Conservation (phyloP, 1,140 invertebrate genomes). For the Papilio helenus region DNA sequence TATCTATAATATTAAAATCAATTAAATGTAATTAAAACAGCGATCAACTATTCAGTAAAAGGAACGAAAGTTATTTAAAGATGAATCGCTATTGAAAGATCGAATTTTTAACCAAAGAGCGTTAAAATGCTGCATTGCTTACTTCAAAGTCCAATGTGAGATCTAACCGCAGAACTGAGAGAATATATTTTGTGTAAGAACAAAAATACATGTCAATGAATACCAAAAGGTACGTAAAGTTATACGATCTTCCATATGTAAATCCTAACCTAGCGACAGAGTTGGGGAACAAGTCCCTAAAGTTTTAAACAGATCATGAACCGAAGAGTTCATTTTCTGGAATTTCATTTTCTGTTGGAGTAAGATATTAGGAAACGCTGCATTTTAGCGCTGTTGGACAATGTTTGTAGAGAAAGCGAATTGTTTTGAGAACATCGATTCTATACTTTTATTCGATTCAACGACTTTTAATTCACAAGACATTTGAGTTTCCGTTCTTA, state of each 20-base stretch:
- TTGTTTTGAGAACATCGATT: conserved; percentile 10
- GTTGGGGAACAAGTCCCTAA: not conserved
- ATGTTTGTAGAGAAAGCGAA: conserved; percentile 1
- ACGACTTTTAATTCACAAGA: not conserved
- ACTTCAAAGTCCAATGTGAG: not conserved
- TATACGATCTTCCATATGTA: no score
- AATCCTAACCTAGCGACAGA: no score
- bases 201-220: no score
- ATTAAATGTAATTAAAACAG: not conserved
- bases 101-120: not conserved
- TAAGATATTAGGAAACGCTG: not conserved
- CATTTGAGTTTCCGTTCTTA: not conserved
- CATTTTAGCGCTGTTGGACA: not conserved
- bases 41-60: not conserved
- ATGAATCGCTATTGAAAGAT: not conserved
- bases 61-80: not conserved
- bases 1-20: not conserved
- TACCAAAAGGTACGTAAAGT: no score
- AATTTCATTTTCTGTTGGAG: no score
- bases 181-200: no score
- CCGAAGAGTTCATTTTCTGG: no score
- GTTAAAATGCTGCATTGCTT: not conserved
- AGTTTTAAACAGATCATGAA: not conserved
- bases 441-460: not conserved
- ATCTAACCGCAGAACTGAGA: no score